Evolutionary conservation across 1,140 invertebrate genomes (phyloP), one percentile per base, ranked within the genome.

Genomic region (Ridgeia piscesae): DNA sequence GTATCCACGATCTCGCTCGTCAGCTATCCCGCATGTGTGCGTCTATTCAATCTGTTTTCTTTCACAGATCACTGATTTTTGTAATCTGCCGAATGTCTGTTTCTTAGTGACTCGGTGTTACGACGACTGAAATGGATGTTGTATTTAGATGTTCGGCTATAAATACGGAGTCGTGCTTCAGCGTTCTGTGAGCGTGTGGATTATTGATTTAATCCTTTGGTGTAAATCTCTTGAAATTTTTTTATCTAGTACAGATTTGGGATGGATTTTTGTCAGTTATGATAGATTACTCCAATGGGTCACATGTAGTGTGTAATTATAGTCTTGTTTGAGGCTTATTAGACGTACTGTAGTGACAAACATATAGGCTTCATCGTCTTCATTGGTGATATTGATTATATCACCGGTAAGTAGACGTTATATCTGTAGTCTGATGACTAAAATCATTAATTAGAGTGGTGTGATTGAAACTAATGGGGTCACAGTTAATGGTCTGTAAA

Each of bases 41-140:
- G 27, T 77, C 17, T 27, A 77, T 77, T 77, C 58, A 77, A 77
- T 77, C 58, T 31, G 27, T 31, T 77, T 77, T 77, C 58, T 77
- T 77, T 77, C 17, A 77, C 58, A 77, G 58, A 77, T 77, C 58
- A 77, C 58, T 77, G 58, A 77, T 77, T 77, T 77, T 77, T 77
- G 58, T 77, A 77, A 77, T 77, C 58, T 31, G 58, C 58, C 58
- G 27, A 77, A 77, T 77, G 58, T 77, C 58, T 77, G 58, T 77
- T 77, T 77, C 58, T 77, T 77, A 77, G 58, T 21, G 58, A 77
- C 58, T 77, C 27, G 11, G 58, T 77, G 27, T 77, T 1, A 21
- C 27, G 58, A 77, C 2, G 58, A 21, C 58, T 14, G 17, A 77
- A 77, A 77, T 77, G 58, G 58, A 77, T 77, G 58, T 77, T 77